Conservation (phyloP, 2,888 invertebrate species). For the Gibbula magus region DNA sequence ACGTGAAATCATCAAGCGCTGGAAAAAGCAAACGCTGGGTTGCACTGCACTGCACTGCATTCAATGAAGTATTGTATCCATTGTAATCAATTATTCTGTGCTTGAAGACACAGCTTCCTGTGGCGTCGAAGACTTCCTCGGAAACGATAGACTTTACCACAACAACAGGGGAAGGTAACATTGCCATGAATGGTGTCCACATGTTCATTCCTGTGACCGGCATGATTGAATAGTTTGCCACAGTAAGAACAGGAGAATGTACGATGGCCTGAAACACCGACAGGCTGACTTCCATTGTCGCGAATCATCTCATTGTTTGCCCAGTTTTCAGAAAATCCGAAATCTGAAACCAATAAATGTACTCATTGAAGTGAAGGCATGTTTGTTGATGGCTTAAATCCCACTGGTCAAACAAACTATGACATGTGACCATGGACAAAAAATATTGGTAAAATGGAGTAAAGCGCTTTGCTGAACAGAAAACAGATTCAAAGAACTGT, state of each 20-base stretch:
- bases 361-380: not conserved
- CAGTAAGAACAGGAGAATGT: not conserved
- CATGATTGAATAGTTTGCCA: not conserved
- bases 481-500: no score
- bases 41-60: no score
- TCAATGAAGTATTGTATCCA: no score
- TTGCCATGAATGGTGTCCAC: not conserved
- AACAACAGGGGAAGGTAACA: not conserved
- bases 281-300: not conserved
- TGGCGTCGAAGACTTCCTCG: not conserved
- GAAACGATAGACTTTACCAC: not conserved
- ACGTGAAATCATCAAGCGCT: no score
- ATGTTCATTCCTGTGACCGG: not conserved
- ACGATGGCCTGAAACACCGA: not conserved
- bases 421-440: no score
- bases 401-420: not conserved
- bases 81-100: no score
- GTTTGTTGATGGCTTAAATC: not conserved
- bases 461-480: no score
- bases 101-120: not conserved
- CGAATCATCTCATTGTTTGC: not conserved
- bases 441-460: no score
- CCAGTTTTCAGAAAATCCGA: not conserved
- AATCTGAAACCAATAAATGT: not conserved
- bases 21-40: no score